Base-by-base conservation (phyloP, 2,888 invertebrate species). In the Xestia xanthographa region DNA sequence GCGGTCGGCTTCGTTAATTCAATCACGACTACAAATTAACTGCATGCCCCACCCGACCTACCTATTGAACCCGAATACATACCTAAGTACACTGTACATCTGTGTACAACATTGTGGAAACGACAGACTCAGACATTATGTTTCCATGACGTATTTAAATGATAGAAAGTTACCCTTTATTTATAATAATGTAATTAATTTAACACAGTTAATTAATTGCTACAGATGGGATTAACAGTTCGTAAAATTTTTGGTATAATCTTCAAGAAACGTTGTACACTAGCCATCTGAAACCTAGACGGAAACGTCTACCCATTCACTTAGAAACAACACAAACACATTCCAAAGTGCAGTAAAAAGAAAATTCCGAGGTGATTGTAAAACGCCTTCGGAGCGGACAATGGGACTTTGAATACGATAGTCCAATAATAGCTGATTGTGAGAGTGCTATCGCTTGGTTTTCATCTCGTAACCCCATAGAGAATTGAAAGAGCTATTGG, bases 11-110 rank as follows among this genome's bases (percentile, higher is more conserved):
- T 93, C 91, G 92, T 94, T 94, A 94, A 94, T 94, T 94, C 93
- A 94, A 94, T 94, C 94, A 94, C 92, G 93, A 93, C 92, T 91
- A 92, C 92, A 93, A 94, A 94, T 94, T 92, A 93, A 92, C 91
- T 91, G 89, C 89, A 88, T 89, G 90, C 86, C 88, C 83, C 82
- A 84, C 80, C 84, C 87, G 85, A 88, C 88, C 87, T 89, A 89
- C 85, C 88, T 90, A 89, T 89, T 88, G 85, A 90, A 90, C 87
- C 86, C 83, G 70, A 86, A 87, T 82, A 82, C 81, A 83, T 88
- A 83, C 79, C 50, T 66, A 82, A 70, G 58, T 70, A 53, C 50
- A 34, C 50, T 69, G 68, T 75, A 75, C 66, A 69, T 77, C 75
- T 75, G 68, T 77, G 60, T 70, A 58, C 67, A 69, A 58, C 67